phyloP scores from a whole-genome alignment of 2,113 vertebrate genomes.

The Amblyopsis rosae region DNA sequence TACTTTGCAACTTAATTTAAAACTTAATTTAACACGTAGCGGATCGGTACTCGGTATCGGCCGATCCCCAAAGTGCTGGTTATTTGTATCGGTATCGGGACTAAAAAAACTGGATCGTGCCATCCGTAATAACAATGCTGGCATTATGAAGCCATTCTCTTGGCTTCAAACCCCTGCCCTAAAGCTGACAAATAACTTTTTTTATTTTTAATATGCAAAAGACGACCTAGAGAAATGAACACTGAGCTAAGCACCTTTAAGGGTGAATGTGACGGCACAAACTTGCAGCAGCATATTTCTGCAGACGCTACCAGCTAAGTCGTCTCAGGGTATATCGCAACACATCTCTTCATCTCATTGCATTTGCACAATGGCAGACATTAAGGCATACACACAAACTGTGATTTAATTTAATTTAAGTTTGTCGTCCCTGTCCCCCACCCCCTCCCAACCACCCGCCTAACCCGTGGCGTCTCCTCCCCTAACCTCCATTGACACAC shows the following conservation, averaged over 20 bases:
- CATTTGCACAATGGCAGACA: constrained; percentile 20
- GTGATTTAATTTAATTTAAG: constrained; percentile 48
- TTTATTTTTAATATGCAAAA: no score
- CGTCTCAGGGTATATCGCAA: constrained; percentile 49
- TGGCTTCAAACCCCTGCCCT: no score
- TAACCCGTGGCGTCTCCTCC: constrained; percentile 10
- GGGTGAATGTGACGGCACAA: constrained; percentile 15
- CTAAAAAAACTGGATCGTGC: no score
- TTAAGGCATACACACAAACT: not conserved
- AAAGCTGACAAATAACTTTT: no score
- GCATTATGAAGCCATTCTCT: no score
- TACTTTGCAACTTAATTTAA: no score
- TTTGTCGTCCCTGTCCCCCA: constrained; percentile 38
- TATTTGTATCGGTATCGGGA: no score
- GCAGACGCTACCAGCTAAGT: constrained; percentile 40
- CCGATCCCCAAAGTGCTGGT: no score
- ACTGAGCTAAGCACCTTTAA: not conserved
- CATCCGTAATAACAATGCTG: no score
- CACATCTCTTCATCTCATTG: constrained; percentile 26
- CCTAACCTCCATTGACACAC: constrained; percentile 3
- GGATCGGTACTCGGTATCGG: no score
- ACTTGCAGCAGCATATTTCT: constrained; percentile 27
- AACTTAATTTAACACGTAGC: no score
- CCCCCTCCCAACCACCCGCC: not conserved
- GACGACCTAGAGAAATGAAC: no score